These are phyloP conservation scores for Drosophila saltans DNA, from an alignment of 1,140 invertebrate genomes.

Conservation along the genomic window DNA sequence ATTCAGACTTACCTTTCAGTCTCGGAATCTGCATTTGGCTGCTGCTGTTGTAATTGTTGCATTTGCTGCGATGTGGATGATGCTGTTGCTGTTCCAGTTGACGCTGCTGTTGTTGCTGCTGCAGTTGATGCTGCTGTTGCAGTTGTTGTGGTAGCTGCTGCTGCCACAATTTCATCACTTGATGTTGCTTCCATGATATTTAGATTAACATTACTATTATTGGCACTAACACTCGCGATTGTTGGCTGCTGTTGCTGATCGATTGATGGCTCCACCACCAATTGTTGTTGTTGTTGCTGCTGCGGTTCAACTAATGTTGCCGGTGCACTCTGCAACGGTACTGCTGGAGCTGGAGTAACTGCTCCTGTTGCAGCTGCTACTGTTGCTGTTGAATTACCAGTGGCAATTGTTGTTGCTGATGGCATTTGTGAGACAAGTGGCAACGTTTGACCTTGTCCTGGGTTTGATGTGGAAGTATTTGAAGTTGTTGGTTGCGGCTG, in stretches of 20 bases:
- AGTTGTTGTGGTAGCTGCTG: constrained; percentile 36
- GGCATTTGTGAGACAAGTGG: constrained; percentile 71
- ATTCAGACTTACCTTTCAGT: constrained; percentile 79
- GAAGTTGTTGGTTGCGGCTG: constrained; percentile 53
- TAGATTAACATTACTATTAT: constrained; percentile 66
- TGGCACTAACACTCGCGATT: constrained; percentile 81
- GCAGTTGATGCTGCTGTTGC: constrained; percentile 26
- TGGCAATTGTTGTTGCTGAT: constrained; percentile 29
- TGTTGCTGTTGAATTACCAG: constrained; percentile 30
- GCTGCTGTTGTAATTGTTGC: constrained; percentile 69
- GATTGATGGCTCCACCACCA: constrained; percentile 39
- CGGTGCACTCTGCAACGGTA: constrained; percentile 70
- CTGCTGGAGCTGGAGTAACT: constrained; percentile 23
- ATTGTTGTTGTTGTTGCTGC: constrained; percentile 46
- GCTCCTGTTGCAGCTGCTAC: constrained; percentile 31
- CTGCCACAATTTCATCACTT: constrained; percentile 37
- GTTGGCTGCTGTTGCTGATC: constrained; percentile 51
- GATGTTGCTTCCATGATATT: constrained; percentile 56
- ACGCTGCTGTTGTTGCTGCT: constrained; percentile 32
- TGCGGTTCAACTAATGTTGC: constrained; percentile 73
- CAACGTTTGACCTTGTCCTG: constrained; percentile 70
- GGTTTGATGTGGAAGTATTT: constrained; percentile 51
- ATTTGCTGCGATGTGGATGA: constrained; percentile 65
- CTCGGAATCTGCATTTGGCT: constrained; percentile 81
- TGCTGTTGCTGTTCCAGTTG: constrained; percentile 56